Evolutionary conservation across 2,797 vertebrate species (phyloP), one percentile per base, ranked within the genome.

Genomic region (Poecilia wingei): DNA sequence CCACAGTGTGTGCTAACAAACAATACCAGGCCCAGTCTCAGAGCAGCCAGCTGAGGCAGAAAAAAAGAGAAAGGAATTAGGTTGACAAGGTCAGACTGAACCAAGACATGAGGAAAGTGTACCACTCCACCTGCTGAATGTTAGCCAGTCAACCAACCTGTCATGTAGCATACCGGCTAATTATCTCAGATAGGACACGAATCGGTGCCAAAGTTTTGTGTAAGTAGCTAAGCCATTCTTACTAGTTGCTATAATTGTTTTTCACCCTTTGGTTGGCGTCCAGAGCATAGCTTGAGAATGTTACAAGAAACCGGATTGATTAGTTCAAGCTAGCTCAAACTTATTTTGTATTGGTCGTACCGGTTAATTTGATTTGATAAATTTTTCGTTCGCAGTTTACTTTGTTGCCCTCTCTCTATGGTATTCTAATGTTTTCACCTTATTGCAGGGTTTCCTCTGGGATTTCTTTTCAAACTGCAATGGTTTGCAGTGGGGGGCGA

Each of bases 81-180:
- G 89, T 90, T 87, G 84, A 90, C 84, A 86, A 87, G 90, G 91
- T 94, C 91, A 93, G 85, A 83, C 88, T 90, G 86, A 91, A 86
- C 86, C 90, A 82, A 82, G 87, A 89, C 86, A 25, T 81, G 88
- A 85, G 89, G 82, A 89, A 84, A 91, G 85, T 86, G 84, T 70
- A 80, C 70, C 80, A 79, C 83, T 87, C 84, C 89, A 91, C 89
- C 93, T 94, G 91, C 86, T 89, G 81, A 79, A 78, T 78, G 86
- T 77, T 70, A 87, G 77, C 66, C 86, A 74, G 76, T 80, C 79
- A 73, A 75, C 75, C 82, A 87, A 82, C 71, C 57, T 28, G 75
- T 47, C 74, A 80, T 64, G 55, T 79, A 77, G 78, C 71, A 16
- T 5, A 39, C 53, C 81, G 66, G 84, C 78, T 83, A 88, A 82